Base-by-base conservation (phyloP, 2,113 vertebrate species). In the Hippocampus comes region DNA sequence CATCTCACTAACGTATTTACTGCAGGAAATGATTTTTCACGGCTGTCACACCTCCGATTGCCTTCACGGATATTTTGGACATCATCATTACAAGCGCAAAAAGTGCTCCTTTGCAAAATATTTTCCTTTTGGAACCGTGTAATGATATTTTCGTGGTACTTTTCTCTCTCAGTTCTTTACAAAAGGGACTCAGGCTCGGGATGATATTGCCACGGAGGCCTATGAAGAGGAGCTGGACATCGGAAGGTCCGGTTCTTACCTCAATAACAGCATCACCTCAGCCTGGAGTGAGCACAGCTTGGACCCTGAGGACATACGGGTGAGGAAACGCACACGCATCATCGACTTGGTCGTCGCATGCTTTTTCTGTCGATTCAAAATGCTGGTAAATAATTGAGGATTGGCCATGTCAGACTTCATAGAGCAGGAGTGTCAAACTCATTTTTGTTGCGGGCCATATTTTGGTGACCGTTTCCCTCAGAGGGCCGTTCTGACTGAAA, bases 211-310 rank as follows among this genome's bases (percentile, higher is more conserved):
- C 69, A 94, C 96, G 0, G 97, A 99, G 88, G 95, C 95, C 2
- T 99, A 98, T 25, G 97, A 99, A 89, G 97, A 99, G 84, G 97
- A 99, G 79, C 88, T 99, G 51, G 97, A 99, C 89, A 95, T 99
- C 94, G 95, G 96, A 25, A 90, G 97, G 20, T 99, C 97, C 56
- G 97, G 96, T 67, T 99, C 97, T 51, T 99, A 98, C 81, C 88
- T 98, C 77, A 99, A 99, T 90, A 99, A 94, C 92, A 99, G 97
- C 68, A 99, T 99, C 86, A 98, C 96, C 27, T 99, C 97, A 14
- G 96, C 97, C 12, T 99, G 97, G 97, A 99, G 97, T 66, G 97
- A 99, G 71, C 96, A 99, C 70, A 99, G 97, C 82, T 89, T 99
- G 87, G 97, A 99, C 88, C 97, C 97, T 60, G 97, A 99, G 76